Percentiles rank a stretch among this genome's conserved stretches.
These are phyloP conservation scores for Triops cancriformis DNA, from an alignment of 1,140 invertebrate species.

Conservation along the genomic window DNA sequence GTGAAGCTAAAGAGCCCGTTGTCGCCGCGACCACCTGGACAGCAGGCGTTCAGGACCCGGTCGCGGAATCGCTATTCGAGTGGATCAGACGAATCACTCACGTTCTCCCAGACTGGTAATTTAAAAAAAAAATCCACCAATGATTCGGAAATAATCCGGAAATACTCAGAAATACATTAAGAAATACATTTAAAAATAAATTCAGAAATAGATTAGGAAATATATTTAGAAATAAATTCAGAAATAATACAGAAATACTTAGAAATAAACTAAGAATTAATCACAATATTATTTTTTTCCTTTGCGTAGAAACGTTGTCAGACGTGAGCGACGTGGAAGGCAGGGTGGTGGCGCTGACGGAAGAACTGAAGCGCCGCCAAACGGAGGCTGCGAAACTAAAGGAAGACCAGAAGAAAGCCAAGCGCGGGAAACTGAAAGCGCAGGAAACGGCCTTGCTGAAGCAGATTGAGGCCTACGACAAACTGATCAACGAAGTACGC, in stretches of 20 bases:
- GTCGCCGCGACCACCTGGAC: slow-evolving; percentile 31
- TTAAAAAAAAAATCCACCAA: slow-evolving; percentile 26
- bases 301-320: slow-evolving; percentile 42
- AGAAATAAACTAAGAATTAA: too few species aligned
- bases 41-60: slow-evolving; percentile 24
- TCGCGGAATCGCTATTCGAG: slow-evolving; percentile 40
- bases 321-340: slow-evolving; percentile 48
- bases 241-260: too few species aligned
- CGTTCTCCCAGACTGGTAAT: slow-evolving; percentile 41
- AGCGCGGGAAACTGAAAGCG: slow-evolving; percentile 43
- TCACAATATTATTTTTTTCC: too few species aligned
- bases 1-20: neutral
- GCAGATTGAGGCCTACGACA: slow-evolving; percentile 44
- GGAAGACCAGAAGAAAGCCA: slow-evolving; percentile 41
- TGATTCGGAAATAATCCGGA: too few species aligned
- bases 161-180: too few species aligned
- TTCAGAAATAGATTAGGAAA: too few species aligned
- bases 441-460: slow-evolving; percentile 46
- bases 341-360: slow-evolving; percentile 44
- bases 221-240: too few species aligned
- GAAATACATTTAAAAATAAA: too few species aligned
- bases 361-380: slow-evolving; percentile 44
- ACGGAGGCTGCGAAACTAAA: slow-evolving; percentile 44
- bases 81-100: slow-evolving; percentile 49
- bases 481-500: slow-evolving; percentile 43